Conservation (phyloP, 1,140 invertebrate genomes). For the Drosophila yakuba region DNA sequence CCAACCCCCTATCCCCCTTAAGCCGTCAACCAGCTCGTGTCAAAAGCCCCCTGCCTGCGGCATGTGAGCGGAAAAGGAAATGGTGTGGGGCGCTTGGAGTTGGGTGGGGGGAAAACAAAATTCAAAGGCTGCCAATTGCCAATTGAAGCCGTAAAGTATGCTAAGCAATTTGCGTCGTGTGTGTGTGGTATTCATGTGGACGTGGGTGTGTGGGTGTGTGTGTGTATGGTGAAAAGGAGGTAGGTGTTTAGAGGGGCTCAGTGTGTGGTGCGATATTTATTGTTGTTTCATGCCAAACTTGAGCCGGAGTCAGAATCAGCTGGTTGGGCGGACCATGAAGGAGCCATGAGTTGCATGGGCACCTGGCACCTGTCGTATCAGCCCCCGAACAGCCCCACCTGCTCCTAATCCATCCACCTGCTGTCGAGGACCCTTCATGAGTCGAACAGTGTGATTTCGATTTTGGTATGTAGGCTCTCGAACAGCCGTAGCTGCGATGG, state of each 20-base stretch:
- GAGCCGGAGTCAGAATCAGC: not conserved
- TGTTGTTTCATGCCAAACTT: constrained; percentile 66
- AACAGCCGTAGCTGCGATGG: not conserved
- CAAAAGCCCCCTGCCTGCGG: constrained; percentile 20
- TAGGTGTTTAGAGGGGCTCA: not conserved
- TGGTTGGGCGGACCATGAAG: not conserved
- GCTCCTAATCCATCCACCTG: not conserved
- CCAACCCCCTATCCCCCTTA: not conserved
- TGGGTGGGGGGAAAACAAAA: constrained; percentile 41
- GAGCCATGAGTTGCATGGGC: not conserved
- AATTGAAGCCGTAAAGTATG: constrained; percentile 82
- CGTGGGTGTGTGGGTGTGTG: constrained; percentile 1
- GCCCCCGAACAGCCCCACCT: no score
- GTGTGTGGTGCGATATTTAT: constrained; percentile 61
- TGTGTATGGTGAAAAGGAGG: not conserved
- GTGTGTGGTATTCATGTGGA: constrained; percentile 1
- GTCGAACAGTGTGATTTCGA: constrained; percentile 59
- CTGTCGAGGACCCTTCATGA: constrained; percentile 57
- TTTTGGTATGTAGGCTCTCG: constrained; percentile 23
- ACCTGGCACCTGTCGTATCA: constrained; percentile 1
- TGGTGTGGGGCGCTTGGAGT: no score
- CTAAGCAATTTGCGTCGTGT: constrained; percentile 74
- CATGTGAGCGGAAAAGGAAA: constrained; percentile 1
- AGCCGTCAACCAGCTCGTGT: constrained; percentile 43
- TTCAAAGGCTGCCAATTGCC: constrained; percentile 81